Evolutionary conservation across 2,113 vertebrate genomes (phyloP), one percentile per base, ranked within the genome.

Genomic region (Chamaea fasciata): DNA sequence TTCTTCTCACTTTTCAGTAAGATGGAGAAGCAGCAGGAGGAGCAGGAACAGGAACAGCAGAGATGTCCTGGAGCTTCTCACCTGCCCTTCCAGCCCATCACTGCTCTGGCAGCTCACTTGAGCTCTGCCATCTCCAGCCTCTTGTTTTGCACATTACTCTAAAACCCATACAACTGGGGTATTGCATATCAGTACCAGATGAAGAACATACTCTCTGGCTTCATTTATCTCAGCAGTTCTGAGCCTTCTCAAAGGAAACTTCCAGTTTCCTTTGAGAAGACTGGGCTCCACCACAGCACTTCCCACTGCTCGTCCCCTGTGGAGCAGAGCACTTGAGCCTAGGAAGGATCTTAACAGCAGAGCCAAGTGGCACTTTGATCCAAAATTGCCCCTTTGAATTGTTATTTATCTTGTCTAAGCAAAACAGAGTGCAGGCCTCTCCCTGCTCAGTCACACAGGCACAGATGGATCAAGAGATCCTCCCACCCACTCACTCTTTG

Each of bases 251-350:
- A 15, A 24, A 74, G 46, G 41, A n/a, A n/a, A 21, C 39, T 49
- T 11, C 11, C 11, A 47, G 46, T 47, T 49, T 49, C 47, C 47
- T 24, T 49, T 49, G 47, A 24, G 47, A 49, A 49, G 23, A 24
- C 47, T 49, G 35, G 44, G 33, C 35, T 46, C 12, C 31, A 44
- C 57, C 4, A 3, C 37, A 69, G 60, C 50, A 18, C 27, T 65
- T 46, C 69, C 73, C 52, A 41, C 41, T 19, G 16, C 71, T 22
- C 0, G 0, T 69, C 23, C 70, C 5, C 4, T 41, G 60, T 1
- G 0, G 47, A 5, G n/a, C 50, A 5, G 41, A 52, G 52, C 24
- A 6, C 70, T 50, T 6, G 3, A 23, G 17, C 67, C 53, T 13
- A 5, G 69, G 6, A 4, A 22, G 82, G 52, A 13, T 21, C 42